These are phyloP conservation scores for Micrasema longulum DNA, from an alignment of 1,140 invertebrate genomes.

Conservation along the genomic window DNA sequence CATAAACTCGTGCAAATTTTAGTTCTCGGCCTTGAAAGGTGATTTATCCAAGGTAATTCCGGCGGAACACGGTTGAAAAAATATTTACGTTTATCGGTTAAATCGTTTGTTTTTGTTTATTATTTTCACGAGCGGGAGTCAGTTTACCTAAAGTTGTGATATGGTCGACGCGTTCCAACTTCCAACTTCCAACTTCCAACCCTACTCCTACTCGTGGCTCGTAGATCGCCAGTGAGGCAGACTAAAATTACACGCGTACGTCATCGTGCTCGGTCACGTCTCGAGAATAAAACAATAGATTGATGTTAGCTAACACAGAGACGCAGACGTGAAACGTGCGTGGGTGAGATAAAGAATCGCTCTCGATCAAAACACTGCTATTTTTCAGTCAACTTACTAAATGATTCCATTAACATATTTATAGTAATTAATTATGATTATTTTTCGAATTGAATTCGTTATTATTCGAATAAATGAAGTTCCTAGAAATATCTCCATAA, in stretches of 20 bases:
- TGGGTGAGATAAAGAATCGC: constrained; percentile 36
- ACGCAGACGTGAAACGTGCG: constrained; percentile 32
- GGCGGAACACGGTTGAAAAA: background rate
- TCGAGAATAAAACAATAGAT: constrained; percentile 44
- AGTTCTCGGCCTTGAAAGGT: background rate
- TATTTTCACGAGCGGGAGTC: constrained; percentile 8
- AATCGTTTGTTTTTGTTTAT: constrained; percentile 26
- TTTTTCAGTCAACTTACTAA: constrained; percentile 12
- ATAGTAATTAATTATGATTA: no score
- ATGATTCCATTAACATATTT: no score
- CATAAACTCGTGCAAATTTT: constrained; percentile 1
- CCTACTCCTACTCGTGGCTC: no score
- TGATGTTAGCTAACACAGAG: constrained; percentile 36
- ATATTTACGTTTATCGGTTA: constrained; percentile 4
- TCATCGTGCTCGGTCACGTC: constrained; percentile 42
- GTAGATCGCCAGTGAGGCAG: background rate
- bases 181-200: no score
- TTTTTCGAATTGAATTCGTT: no score
- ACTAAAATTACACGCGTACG: constrained; percentile 39
- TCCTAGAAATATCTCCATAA: no score
- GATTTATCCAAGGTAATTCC: background rate
- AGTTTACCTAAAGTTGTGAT: background rate
- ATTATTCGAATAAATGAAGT: no score
- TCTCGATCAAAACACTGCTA: constrained; percentile 28
- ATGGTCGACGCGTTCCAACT: background rate